Percentiles rank a stretch among this genome's conserved stretches.
phyloP scores from a whole-genome alignment of 2,888 invertebrate genomes.

The Andrena chrysosceles region DNA sequence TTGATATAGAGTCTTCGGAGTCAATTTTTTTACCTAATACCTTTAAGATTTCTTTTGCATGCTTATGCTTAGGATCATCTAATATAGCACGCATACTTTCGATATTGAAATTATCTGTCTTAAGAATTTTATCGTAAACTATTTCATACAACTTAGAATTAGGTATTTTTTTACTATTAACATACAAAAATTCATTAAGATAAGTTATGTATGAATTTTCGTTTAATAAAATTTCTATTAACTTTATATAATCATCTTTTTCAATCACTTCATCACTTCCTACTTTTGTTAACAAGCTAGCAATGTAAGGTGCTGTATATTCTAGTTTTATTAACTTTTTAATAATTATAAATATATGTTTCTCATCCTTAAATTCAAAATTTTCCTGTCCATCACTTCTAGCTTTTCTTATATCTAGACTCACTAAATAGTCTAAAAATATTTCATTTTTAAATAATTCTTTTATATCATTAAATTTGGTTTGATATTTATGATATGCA shows the following conservation, averaged over 20 bases:
- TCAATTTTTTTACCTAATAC: no score
- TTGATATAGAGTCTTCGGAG: no score
- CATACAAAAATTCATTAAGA: no score
- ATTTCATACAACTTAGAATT: no score
- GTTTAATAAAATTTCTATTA: not conserved
- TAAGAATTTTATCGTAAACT: no score
- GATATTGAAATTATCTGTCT: no score
- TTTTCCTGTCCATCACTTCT: no score
- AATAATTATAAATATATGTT: not conserved
- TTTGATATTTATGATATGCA: not conserved
- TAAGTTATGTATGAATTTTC: no score
- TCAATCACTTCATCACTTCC: not conserved
- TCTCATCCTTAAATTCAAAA: not conserved
- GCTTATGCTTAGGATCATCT: no score
- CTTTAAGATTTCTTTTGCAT: no score
- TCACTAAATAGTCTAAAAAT: not conserved
- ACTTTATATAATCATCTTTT: not conserved
- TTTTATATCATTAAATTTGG: not conserved
- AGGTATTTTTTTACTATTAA: no score
- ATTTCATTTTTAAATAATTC: not conserved
- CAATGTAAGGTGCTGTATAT: not conserved
- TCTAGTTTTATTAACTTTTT: not conserved
- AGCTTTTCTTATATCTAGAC: not conserved
- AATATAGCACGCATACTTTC: no score
- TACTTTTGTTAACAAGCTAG: not conserved